Base-by-base conservation (phyloP, 2,888 invertebrate genomes). In the Drosophila anomalata region DNA sequence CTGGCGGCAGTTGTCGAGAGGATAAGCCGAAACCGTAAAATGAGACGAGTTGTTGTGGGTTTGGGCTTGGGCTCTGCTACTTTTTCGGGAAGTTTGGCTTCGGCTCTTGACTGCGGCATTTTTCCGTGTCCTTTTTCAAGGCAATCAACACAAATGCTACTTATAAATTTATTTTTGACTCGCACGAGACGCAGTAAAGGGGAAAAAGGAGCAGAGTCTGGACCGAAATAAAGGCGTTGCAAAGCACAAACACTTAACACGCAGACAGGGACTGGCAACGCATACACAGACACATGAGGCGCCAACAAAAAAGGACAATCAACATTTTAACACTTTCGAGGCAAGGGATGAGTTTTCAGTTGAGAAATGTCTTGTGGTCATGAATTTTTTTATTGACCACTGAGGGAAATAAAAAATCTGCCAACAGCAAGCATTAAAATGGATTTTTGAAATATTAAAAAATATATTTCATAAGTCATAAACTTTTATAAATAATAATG, bases 101-200 rank as follows among this genome's bases (percentile, higher is more conserved):
- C 33, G 66, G 36, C 20, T 26, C 66, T 66, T 66, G 12, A 14
- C 11, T 41, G 39, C 26, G 52, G 57, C 44, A 71, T 44, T 76
- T 73, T 76, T 36, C 36, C 70, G 78, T 87, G 76, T 87, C 83
- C 87, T 73, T 78, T 77, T 88, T 86, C 83, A 86, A 82, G 75
- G 88, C 84, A 86, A 88, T 88, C 84, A 84, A 88, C 80, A 79
- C 87, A 86, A 88, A 84, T 86, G 88, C 84, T 88, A 84, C 88
- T 84, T 88, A 88, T 88, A 88, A 84, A 88, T 84, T 84, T 84
- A 84, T 84, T 84, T 84, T 88, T 87, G 59, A 83, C 80, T 86
- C 80, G 83, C 80, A 88, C 79, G 78, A 78, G 75, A 78, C 79
- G 53, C 66, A 71, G 75, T 67, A 47, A 52, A 46, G 62, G 39